These are phyloP conservation scores for Megaustenia siamemsis DNA, from an alignment of 2,888 invertebrate genomes.

Conservation along the genomic window DNA sequence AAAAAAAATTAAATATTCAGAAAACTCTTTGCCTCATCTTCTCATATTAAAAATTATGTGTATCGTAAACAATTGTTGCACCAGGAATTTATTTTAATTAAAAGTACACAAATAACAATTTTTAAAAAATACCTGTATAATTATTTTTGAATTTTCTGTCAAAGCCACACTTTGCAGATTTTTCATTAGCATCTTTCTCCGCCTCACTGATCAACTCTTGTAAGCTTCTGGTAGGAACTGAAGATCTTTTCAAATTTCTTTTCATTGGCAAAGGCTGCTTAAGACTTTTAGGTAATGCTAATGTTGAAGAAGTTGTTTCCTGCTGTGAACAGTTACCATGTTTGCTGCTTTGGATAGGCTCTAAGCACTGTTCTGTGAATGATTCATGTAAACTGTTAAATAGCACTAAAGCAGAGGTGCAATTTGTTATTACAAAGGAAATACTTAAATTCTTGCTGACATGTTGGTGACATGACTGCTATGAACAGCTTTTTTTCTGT, in stretches of 20 bases:
- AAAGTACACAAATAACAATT: neutral
- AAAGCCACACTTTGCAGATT: neutral
- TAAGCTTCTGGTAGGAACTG: neutral
- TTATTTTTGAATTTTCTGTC: neutral
- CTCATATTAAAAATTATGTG: neutral
- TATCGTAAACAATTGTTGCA: neutral
- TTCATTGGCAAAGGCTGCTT: neutral
- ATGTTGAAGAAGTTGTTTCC: neutral
- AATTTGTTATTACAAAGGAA: neutral
- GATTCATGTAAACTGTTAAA: neutral
- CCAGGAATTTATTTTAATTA: neutral
- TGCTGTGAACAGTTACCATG: neutral
- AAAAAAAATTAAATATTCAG: too few species aligned
- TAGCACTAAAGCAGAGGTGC: neutral
- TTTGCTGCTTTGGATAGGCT: neutral
- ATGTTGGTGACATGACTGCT: neutral
- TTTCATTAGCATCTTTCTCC: neutral
- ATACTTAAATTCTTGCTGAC: neutral
- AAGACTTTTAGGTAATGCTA: neutral
- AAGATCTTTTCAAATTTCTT: neutral
- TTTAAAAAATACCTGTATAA: neutral
- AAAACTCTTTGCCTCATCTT: too few species aligned
- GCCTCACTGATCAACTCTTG: constrained; percentile 10
- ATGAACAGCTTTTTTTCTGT: neutral
- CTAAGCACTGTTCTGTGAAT: neutral